Evolutionary conservation across 1,140 invertebrate species (phyloP), one percentile per base, ranked within the genome.

Genomic region (Drosophila varians): DNA sequence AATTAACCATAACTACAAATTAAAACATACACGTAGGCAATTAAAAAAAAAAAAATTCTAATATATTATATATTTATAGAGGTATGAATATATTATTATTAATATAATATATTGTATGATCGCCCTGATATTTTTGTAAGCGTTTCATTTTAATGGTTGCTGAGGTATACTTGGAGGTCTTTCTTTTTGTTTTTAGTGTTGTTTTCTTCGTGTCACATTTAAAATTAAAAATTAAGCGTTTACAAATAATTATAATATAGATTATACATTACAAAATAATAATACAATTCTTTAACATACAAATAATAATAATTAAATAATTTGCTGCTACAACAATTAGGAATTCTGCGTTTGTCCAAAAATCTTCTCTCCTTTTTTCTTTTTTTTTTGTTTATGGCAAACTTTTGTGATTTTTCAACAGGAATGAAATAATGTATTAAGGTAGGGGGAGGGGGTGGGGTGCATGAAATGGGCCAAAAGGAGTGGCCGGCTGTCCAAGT

Each of bases 311-410:
- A 70, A 71, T 84, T 79, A 79, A 75, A 86, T 69, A 84, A 84
- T 84, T 80, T 80, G 76, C 80, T 80, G 80, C 80, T 86, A 84
- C 80, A 84, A 84, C 80, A 84, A 87, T 80, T 86, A 86, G 80
- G 80, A 86, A 84, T 84, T 79, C 54, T 34, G 9, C 21, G 26
- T 53, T 31, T 31, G 28, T 31, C 21, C n/a, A n/a, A 21, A 21
- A 21, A 21, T 31, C 9, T 2, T 36, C n/a, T 36, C n/a, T n/a
- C n/a, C n/a, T n/a, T n/a, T n/a, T n/a, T n/a, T n/a, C n/a, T n/a
- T n/a, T n/a, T n/a, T n/a, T n/a, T 36, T 12, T n/a, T 36, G 1
- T 36, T n/a, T 56, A 71, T 66, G 66, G 66, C 68, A 61, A 58
- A 53, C 21, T 11, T 47, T 52, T 71, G 60, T 21, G 2, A 46